A percentile compares a stretch with the other conserved stretches of the same genome.
These are phyloP conservation scores for Vanessa tameamea DNA, from an alignment of 1,140 invertebrate genomes.

Conservation along the genomic window DNA sequence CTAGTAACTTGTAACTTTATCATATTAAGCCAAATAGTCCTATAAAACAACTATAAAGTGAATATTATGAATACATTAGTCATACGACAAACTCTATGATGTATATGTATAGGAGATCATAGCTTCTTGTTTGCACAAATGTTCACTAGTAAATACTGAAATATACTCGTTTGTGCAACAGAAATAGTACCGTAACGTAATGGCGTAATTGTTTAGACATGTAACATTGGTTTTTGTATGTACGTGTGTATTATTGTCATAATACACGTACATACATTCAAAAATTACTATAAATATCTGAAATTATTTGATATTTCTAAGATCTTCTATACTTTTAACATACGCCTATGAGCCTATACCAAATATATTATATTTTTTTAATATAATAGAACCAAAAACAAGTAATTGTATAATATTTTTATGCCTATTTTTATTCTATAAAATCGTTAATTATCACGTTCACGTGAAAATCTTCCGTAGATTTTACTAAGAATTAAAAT, in stretches of 20 bases:
- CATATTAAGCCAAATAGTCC: too few relatives aligned
- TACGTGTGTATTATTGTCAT: background rate
- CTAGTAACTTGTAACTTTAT: too few relatives aligned
- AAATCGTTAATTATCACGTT: too few relatives aligned
- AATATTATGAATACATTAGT: too few relatives aligned
- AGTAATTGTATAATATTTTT: too few relatives aligned
- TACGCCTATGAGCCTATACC: background rate
- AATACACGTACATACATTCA: background rate
- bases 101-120: background rate
- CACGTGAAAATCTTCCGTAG: too few relatives aligned
- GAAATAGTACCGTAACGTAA: background rate
- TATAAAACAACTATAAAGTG: background rate
- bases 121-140: conserved; percentile 1
- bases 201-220: background rate
- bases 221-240: background rate
- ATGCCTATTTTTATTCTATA: too few relatives aligned
- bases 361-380: background rate
- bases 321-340: too few relatives aligned
- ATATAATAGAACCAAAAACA: too few relatives aligned
- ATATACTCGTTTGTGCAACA: background rate
- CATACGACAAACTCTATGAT: background rate
- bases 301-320: too few relatives aligned
- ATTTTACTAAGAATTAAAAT: too few relatives aligned
- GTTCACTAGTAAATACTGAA: conserved; percentile 4
- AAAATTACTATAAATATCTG: background rate